A percentile compares a stretch with the other conserved stretches of the same genome.
These are phyloP conservation scores for Panthera uncia DNA, from an alignment of 2,113 vertebrate genomes.

Conservation along the genomic window DNA sequence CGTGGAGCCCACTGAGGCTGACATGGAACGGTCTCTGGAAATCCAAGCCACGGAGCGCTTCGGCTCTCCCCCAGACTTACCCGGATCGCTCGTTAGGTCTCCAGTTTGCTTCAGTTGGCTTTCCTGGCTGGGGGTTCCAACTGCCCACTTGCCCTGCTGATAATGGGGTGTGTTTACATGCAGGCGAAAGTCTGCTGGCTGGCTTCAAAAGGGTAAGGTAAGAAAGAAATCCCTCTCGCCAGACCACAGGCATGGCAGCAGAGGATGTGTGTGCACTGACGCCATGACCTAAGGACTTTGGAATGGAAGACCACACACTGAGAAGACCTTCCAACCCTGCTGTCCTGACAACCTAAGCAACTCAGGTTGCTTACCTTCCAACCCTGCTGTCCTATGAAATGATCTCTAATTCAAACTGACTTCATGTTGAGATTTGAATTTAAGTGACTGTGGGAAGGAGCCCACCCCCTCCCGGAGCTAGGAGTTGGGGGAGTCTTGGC, in stretches of 20 bases:
- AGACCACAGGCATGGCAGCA: not conserved
- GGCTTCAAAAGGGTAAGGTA: not conserved
- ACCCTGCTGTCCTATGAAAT: not conserved
- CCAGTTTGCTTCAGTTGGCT: constrained; percentile 79
- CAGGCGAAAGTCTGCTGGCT: not conserved
- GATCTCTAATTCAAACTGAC: not conserved
- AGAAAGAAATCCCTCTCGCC: not conserved
- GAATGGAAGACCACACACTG: not conserved
- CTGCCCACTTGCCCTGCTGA: constrained; percentile 67
- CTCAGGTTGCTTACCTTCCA: not conserved
- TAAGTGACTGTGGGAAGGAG: not conserved
- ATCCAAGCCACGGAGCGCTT: constrained; percentile 69
- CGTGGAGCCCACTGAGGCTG: constrained; percentile 76
- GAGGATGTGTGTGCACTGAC: not conserved
- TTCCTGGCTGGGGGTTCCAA: constrained; percentile 72
- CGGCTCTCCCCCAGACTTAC: constrained; percentile 72
- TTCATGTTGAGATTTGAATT: not conserved
- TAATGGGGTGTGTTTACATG: constrained; percentile 68
- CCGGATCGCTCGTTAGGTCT: constrained; percentile 74
- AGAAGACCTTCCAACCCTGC: not conserved
- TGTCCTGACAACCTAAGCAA: not conserved
- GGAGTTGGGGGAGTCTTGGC: not conserved
- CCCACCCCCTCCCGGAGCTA: not conserved
- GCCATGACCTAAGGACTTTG: not conserved
- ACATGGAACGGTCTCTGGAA: constrained; percentile 78